phyloP scores from a whole-genome alignment of 2,797 vertebrate genomes.

The Pseudochirops corinnae region DNA sequence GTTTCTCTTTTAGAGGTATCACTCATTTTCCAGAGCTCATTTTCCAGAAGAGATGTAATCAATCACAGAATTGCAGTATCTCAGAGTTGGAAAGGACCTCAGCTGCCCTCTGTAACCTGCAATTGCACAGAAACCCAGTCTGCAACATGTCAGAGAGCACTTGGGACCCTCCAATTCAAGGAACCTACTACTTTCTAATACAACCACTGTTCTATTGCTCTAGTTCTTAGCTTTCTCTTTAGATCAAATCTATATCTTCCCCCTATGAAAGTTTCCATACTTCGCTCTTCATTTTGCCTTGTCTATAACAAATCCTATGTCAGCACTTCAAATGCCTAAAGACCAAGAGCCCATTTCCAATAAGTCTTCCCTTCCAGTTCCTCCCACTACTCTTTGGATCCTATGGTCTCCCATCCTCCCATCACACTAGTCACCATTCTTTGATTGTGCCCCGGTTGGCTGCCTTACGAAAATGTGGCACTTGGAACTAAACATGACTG shows the following conservation, averaged over 20 bases:
- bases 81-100: not conserved
- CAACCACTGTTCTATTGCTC: not conserved
- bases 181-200: not conserved
- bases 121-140: not conserved
- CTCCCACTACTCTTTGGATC: not conserved
- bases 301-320: not conserved
- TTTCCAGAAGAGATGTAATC: slow-evolving; percentile 15
- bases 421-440: not conserved
- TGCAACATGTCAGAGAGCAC: not conserved
- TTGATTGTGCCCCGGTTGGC: not conserved
- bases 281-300: not conserved
- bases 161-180: not conserved
- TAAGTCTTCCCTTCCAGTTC: not conserved
- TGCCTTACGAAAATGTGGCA: not conserved
- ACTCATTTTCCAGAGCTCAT: not conserved
- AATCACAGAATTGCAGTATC: not conserved
- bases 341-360: not conserved
- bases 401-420: not conserved
- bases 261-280: not conserved
- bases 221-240: not conserved
- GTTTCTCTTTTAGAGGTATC: slow-evolving; percentile 21
- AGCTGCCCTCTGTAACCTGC: not conserved
- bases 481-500: not conserved
- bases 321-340: not conserved
- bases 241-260: not conserved